Base-by-base conservation (phyloP, 2,113 vertebrate species). In the Porphyrio hochstetteri region DNA sequence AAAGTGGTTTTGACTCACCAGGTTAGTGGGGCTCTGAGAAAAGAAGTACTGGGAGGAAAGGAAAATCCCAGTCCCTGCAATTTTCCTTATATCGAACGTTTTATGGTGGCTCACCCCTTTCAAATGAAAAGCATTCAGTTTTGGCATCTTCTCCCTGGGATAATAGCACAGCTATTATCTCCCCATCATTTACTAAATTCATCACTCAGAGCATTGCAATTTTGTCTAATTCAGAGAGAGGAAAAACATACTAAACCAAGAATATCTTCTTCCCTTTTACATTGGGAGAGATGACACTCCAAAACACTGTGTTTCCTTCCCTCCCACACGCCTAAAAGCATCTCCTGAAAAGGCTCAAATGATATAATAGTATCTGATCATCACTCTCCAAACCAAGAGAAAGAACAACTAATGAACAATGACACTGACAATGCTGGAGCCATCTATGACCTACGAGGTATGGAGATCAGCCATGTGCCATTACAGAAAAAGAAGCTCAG, bases 241-340 rank as follows among this genome's bases (percentile, higher is more conserved):
- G 50, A 90, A 93, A 92, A 94, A 74, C 0, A 1, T 83, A 83
- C 71, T 44, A 83, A 95, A 77, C 48, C 52, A 77, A 77, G 50
- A 94, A 83, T 93, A 94, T 86, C 59, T 77, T 70, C 67, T 77
- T 86, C 24, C 21, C 35, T 93, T 90, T 86, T 81, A 92, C 17
- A 63, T 35, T 93, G 79, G 52, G 82, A 90, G 48, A 92, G 36
- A 88, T 38, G 33, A 63, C 40, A 86, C 55, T 86, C 76, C 63
- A 61, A 95, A 93, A 67, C 63, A 67, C 50, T 29, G 8, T 84
- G 50, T 68, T 64, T 95, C 64, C 52, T 82, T 88, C n/a, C 71
- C 79, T 86, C 75, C 29, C 59, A 86, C 87, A 56, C 29, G 31
- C 42, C 60, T 93, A 93, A 93, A 92, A 70, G 36, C 64, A 88